Evolutionary conservation across 2,113 vertebrate genomes (phyloP).

Genomic region (Vulpes lagopus): DNA sequence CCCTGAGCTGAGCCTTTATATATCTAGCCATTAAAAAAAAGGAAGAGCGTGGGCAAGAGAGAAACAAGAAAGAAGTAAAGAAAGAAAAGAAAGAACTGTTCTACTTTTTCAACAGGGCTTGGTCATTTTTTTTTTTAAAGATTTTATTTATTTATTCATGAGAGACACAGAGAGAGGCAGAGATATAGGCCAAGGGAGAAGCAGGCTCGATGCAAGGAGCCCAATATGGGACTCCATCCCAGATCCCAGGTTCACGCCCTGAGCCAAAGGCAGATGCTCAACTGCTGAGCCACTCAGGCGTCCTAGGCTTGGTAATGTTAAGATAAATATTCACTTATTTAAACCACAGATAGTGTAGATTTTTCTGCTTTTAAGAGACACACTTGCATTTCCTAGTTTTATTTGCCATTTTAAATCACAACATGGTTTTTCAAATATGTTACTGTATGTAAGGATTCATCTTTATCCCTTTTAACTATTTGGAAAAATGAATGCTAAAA

Average conservation of each 20-base stretch:
- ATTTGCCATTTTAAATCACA: conserved; percentile 17
- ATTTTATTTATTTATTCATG: no score
- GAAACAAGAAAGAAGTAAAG: background rate
- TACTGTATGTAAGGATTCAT: background rate
- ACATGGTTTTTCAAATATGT: conserved; percentile 22
- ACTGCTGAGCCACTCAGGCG: no score
- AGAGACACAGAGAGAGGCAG: no score
- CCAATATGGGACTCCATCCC: no score
- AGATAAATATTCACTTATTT: conserved; percentile 30
- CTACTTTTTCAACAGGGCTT: background rate
- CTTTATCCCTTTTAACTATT: conserved; percentile 26
- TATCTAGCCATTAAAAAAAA: background rate
- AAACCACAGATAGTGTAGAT: background rate
- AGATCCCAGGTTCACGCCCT: no score
- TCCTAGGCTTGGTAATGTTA: background rate
- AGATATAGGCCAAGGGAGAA: no score
- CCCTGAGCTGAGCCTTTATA: background rate
- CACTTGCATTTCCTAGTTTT: conserved; percentile 19
- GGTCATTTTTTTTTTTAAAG: background rate
- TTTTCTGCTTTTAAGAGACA: conserved; percentile 27
- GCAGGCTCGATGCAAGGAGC: no score
- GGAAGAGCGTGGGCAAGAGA: background rate
- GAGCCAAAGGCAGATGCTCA: no score
- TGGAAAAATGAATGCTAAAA: background rate
- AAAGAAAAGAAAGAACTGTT: background rate